Evolutionary conservation across 2,113 vertebrate species (phyloP).

Genomic region (Onychostoma macrolepis): DNA sequence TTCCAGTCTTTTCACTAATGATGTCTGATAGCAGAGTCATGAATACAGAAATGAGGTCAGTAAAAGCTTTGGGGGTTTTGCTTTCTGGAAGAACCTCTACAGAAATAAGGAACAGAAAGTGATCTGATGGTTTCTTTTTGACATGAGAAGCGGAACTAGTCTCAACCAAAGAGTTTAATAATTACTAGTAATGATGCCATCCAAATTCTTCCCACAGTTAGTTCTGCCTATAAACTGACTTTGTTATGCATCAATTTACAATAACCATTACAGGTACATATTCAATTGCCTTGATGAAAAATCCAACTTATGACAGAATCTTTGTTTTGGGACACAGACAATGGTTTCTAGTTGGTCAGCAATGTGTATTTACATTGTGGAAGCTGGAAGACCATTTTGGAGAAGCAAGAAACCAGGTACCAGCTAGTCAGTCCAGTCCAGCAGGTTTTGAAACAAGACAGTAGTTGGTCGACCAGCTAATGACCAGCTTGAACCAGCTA

Average conservation of each 20-base stretch:
- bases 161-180: not conserved
- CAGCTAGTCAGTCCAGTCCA: not conserved
- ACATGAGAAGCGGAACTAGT: not conserved
- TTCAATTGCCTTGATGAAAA: not conserved
- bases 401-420: no score
- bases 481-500: not conserved
- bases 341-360: not conserved
- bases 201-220: not conserved
- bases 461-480: not conserved
- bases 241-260: not conserved
- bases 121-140: not conserved
- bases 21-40: not conserved
- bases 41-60: not conserved
- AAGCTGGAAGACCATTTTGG: not conserved
- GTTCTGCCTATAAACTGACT: not conserved
- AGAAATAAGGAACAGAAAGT: not conserved
- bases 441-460: not conserved
- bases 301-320: not conserved
- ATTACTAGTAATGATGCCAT: not conserved
- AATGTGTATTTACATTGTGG: not conserved
- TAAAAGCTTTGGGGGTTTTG: not conserved
- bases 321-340: not conserved
- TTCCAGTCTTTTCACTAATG: conserved; percentile 6
- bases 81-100: not conserved
- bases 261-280: not conserved